These are phyloP conservation scores for Sphyrna mokarran DNA, from an alignment of 2,113 vertebrate genomes.

Conservation along the genomic window DNA sequence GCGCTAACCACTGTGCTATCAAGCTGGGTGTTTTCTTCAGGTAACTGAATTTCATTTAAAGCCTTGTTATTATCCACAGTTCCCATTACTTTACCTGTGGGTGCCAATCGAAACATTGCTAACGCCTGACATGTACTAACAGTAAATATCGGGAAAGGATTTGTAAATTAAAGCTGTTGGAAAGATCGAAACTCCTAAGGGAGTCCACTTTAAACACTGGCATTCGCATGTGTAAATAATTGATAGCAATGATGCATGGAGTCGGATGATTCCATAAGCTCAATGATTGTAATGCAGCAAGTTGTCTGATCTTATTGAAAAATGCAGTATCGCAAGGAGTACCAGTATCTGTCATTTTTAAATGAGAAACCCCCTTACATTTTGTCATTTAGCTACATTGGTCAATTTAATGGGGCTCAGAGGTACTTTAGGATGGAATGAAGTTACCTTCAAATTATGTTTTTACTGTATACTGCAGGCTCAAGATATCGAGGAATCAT, in stretches of 20 bases:
- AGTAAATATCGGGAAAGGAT: background rate
- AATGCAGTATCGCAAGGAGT: background rate
- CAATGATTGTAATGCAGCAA: background rate
- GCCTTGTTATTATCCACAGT: background rate
- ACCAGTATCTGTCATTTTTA: background rate
- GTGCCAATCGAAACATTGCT: background rate
- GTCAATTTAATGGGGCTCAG: background rate
- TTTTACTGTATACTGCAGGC: background rate
- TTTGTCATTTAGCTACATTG: background rate
- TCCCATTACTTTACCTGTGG: background rate
- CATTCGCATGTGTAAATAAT: too few relatives aligned
- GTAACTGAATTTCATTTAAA: background rate
- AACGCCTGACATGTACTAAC: background rate
- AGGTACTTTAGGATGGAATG: background rate
- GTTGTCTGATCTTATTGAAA: background rate
- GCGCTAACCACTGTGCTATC: too few relatives aligned
- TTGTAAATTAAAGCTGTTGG: background rate
- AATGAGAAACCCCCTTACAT: background rate
- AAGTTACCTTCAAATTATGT: background rate
- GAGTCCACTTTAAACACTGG: background rate
- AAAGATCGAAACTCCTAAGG: background rate
- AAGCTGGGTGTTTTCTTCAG: background rate
- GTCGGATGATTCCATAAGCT: background rate
- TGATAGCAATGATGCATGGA: background rate
- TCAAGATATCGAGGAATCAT: background rate